phyloP scores from a whole-genome alignment of 92 coral and sea anemone species.

The Pocillopora grandis region DNA sequence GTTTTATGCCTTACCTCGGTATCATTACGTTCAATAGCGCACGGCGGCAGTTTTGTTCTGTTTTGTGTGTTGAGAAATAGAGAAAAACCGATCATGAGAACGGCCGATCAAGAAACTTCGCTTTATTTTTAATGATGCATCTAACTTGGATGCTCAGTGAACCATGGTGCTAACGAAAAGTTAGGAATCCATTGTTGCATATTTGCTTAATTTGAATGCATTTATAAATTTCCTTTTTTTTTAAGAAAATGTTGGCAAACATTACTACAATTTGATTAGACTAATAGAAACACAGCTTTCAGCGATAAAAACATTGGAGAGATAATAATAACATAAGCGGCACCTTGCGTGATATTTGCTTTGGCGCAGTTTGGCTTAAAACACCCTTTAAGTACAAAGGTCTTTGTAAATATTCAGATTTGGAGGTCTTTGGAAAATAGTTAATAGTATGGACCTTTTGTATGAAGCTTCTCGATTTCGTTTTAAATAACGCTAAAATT shows the following conservation, averaged over 20 bases:
- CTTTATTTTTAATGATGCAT: neutral
- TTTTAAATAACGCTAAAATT: neutral
- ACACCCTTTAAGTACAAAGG: slow-evolving; percentile 25
- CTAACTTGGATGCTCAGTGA: neutral
- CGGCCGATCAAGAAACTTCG: neutral
- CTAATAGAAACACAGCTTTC: neutral
- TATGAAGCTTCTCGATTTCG: too few relatives aligned
- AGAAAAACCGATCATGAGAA: neutral
- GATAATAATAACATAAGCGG: too few relatives aligned
- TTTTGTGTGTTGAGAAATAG: neutral
- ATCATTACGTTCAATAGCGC: slow-evolving; percentile 28
- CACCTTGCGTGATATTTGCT: slow-evolving; percentile 19
- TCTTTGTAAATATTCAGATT: slow-evolving; percentile 32
- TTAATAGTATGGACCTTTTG: neutral
- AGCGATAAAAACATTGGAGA: neutral
- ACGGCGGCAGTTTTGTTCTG: neutral
- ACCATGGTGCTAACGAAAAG: too few relatives aligned
- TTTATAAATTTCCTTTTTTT: neutral
- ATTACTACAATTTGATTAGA: neutral
- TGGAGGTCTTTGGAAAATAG: neutral
- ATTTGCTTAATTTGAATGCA: neutral
- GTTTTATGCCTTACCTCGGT: neutral
- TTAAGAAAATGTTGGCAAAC: slow-evolving; percentile 10
- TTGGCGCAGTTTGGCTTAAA: neutral
- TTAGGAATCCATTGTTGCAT: too few relatives aligned